A percentile compares a stretch with the other conserved stretches of the same genome.
phyloP scores from a whole-genome alignment of 2,888 invertebrate genomes.

The Acleris cristana region DNA sequence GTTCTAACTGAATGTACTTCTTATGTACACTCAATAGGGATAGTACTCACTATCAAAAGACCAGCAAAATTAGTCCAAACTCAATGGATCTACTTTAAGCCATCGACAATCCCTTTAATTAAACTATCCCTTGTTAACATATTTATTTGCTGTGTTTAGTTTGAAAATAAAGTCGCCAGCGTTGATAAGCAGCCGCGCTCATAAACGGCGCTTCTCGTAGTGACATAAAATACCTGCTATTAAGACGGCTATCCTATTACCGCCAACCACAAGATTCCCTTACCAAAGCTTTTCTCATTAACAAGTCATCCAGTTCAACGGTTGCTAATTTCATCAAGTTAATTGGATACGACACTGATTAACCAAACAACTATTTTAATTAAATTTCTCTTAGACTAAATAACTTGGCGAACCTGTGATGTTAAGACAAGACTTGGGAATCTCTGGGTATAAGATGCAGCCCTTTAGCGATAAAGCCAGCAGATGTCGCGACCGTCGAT shows the following conservation, averaged over 20 bases:
- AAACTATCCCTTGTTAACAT: no score
- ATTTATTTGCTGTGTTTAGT: no score
- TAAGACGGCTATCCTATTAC: conserved; percentile 20
- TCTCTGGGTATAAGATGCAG: conserved; percentile 66
- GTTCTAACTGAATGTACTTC: no score
- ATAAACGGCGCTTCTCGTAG: neutral
- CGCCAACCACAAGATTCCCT: conserved; percentile 15
- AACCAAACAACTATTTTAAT: conserved; percentile 37
- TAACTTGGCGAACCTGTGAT: conserved; percentile 23
- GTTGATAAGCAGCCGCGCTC: neutral
- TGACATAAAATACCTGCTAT: conserved; percentile 4
- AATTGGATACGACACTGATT: conserved; percentile 34
- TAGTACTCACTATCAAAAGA: no score
- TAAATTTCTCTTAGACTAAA: conserved; percentile 31
- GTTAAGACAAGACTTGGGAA: conserved; percentile 41
- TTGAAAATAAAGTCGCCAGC: neutral
- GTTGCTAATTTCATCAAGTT: conserved; percentile 34
- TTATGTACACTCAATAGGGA: no score
- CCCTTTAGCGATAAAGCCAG: conserved; percentile 75
- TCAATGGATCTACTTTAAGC: no score
- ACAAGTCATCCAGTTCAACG: conserved; percentile 20
- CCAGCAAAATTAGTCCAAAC: no score
- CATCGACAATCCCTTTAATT: no score
- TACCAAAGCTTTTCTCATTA: conserved; percentile 27
- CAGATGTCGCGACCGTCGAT: conserved; percentile 75